Evolutionary conservation across 2,797 vertebrate species (phyloP).

Genomic region (Emydoidea blandingii): DNA sequence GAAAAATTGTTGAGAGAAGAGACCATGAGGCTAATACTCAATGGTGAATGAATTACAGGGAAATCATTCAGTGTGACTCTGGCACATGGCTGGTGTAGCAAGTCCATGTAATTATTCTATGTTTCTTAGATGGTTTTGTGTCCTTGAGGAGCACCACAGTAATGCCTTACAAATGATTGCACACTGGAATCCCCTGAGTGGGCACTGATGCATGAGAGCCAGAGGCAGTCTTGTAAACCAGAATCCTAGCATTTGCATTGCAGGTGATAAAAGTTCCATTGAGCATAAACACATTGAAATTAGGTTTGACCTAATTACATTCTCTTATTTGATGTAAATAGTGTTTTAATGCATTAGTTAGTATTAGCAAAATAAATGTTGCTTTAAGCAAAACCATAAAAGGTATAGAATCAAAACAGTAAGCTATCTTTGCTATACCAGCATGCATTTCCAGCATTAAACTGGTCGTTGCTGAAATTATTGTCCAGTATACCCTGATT

Average conservation of each 20-base stretch:
- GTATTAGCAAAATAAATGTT: neutral
- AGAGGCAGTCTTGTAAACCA: neutral
- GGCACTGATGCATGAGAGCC: neutral
- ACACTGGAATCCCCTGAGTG: neutral
- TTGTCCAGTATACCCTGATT: neutral
- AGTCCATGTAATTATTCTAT: neutral
- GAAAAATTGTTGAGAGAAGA: neutral
- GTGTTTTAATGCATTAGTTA: neutral
- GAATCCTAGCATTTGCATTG: neutral
- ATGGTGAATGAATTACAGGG: neutral
- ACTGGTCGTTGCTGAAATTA: fast-evolving
- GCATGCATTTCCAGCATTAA: neutral
- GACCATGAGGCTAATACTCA: neutral
- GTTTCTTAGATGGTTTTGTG: neutral
- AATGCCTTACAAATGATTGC: neutral
- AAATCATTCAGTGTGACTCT: neutral
- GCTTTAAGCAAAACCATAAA: neutral
- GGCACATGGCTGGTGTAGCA: neutral
- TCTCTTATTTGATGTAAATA: slow-evolving; percentile 23
- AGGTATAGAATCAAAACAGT: neutral
- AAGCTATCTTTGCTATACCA: neutral
- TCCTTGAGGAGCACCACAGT: neutral
- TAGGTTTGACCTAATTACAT: slow-evolving; percentile 2
- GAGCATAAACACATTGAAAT: neutral
- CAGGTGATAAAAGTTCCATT: neutral